Evolutionary conservation across 1,140 invertebrate genomes (phyloP), one percentile per base, ranked within the genome.

Genomic region (Drosophila bifasciata): DNA sequence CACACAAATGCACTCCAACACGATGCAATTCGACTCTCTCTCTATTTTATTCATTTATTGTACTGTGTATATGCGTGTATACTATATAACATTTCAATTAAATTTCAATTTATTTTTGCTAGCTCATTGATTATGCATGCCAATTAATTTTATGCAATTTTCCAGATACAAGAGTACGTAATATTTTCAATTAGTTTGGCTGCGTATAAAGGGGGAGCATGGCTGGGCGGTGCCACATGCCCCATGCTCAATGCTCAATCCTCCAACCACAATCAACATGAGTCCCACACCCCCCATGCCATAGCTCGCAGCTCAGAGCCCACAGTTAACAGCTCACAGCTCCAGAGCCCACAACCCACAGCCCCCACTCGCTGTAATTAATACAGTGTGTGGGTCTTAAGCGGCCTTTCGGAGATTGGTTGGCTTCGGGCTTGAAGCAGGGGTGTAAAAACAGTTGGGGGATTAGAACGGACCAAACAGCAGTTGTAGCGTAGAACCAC

Each of bases 91-190:
- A 73, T 73, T 73, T 73, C 69, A 73, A 73, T 73, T 73, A 73
- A 73, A 73, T 63, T 73, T 73, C 70, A 73, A 73, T 73, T 73
- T 73, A 62, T 73, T 73, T 72, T 60, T 71, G 56, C 56, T 39
- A 53, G 19, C 69, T 53, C 58, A 73, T 73, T 73, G 58, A 63
- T 53, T 73, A 73, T 73, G 58, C 50, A 73, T 56, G 67, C 23
- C 69, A 73, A 73, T 73, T 73, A 73, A 73, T 73, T 73, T 56
- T 52, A 53, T 72, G 58, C 58, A 53, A 55, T 67, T 67, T 67
- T 52, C 66, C 45, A 13, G 49, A 46, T 45, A 43, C 13, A 25
- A n/a, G n/a, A n/a, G n/a, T n/a, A n/a, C n/a, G n/a, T 40, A 45
- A 66, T 58, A 62, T 72, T 73, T 73, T 73, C 68, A 71, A 72